These are phyloP conservation scores for Parotocinclus haroldoi DNA, from an alignment of 2,797 vertebrate genomes.

Conservation along the genomic window DNA sequence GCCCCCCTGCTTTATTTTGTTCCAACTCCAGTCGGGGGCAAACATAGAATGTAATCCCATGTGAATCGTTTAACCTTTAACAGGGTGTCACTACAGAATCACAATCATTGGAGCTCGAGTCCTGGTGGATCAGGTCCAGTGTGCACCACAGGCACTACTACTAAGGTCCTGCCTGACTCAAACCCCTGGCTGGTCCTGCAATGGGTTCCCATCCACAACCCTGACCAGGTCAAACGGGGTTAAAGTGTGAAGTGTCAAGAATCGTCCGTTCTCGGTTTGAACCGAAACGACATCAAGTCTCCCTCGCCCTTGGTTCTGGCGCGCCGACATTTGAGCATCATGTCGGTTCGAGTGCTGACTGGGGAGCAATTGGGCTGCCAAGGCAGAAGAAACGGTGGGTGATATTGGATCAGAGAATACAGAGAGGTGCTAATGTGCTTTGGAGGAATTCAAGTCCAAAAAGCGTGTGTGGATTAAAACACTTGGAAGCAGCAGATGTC, in stretches of 20 bases:
- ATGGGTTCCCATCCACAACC: too few relatives aligned
- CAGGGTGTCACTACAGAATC: too few relatives aligned
- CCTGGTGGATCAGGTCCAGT: too few relatives aligned
- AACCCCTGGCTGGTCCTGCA: too few relatives aligned
- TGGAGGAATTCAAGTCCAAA: constrained; percentile 46
- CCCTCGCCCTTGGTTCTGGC: neutral
- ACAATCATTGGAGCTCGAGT: too few relatives aligned
- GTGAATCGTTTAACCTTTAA: too few relatives aligned
- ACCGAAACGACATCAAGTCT: neutral
- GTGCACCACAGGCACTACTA: too few relatives aligned
- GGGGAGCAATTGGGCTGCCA: constrained; percentile 18
- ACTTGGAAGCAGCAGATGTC: constrained; percentile 35
- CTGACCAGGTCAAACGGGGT: too few relatives aligned
- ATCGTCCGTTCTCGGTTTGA: too few relatives aligned
- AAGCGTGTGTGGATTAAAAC: constrained; percentile 35
- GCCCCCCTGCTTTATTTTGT: neutral
- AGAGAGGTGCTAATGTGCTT: constrained; percentile 39
- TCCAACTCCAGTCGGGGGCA: neutral
- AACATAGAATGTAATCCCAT: neutral
- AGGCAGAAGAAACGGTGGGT: constrained; percentile 12
- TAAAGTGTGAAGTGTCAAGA: too few relatives aligned
- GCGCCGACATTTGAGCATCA: neutral
- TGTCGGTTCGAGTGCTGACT: neutral
- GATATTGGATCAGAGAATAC: constrained; percentile 19
- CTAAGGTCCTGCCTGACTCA: too few relatives aligned